Base-by-base conservation (phyloP, 2,888 invertebrate genomes). In the Flabesymbios commensalis region DNA sequence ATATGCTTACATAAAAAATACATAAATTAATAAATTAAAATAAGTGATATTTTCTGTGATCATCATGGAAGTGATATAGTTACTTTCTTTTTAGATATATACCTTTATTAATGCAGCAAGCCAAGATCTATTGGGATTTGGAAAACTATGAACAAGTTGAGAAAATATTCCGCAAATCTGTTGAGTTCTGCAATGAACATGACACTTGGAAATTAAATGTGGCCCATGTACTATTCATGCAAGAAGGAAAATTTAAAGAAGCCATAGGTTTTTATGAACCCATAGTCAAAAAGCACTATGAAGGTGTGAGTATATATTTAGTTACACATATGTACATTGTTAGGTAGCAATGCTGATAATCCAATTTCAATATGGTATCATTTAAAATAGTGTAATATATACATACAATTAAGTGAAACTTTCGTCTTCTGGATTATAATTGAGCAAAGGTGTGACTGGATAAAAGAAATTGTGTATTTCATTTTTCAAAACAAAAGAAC, bases 201-300 rank as follows among this genome's bases (percentile, higher is more conserved):
- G 95, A 98, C 73, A 89, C 90, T 0, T 99, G 98, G 98, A 90
- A 95, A 69, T 85, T 99, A 24, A 99, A 99, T 80, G 97, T 98
- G 0, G 99, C 98, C 0, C 99, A 99, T 80, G 97, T 98, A 0
- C 86, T 99, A 2, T 99, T 98, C 80, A 99, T 99, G 98, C 97
- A 98, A 84, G 96, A 96, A 79, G 94, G 92, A 78, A 98, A 98
- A 82, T 99, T 95, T 81, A 95, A 95, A 79, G 97, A 99, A 84
- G 94, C 98, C 0, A 92, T 95, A 0, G 94, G 93, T 47, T 99
- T 99, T 84, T 99, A 99, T 81, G 98, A 98, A 77, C 96, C 97
- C 0, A 91, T 98, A 60, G 96, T 99, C 0, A 92, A 94, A 73
- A 95, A 95, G 79, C 92, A 92, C 83, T 94, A 91, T 74, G 93